phyloP scores from a whole-genome alignment of 35 echinoderm and acorn worm genomes.

The Apostichopus californicus region DNA sequence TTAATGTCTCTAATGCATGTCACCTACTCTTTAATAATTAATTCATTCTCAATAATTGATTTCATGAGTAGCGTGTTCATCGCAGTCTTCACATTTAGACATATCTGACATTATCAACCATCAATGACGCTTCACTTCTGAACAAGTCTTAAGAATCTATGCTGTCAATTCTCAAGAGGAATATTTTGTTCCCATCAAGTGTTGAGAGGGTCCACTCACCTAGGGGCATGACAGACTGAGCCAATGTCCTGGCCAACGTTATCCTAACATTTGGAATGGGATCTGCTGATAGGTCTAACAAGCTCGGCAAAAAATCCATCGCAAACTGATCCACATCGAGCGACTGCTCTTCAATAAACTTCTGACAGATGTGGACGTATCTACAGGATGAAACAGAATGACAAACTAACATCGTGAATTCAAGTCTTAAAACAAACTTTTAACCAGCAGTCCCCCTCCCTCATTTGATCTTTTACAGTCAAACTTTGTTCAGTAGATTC shows the following conservation, averaged over 20 bases:
- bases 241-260: constrained; percentile 69
- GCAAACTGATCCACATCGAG: constrained; percentile 68
- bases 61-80: too few species aligned
- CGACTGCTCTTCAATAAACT: constrained; percentile 71
- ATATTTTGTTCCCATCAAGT: too few species aligned
- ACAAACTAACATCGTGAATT: neutral
- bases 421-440: neutral
- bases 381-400: constrained; percentile 31
- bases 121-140: too few species aligned
- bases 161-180: too few species aligned
- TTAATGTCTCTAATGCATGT: too few species aligned
- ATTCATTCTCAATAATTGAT: too few species aligned
- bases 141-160: too few species aligned
- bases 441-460: neutral
- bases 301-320: constrained; percentile 65
- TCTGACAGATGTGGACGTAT: constrained; percentile 92
- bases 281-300: constrained; percentile 73
- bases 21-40: too few species aligned
- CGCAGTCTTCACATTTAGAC: too few species aligned
- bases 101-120: too few species aligned
- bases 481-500: too few species aligned
- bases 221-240: constrained; percentile 74
- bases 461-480: neutral
- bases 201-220: constrained; percentile 57
- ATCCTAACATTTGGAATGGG: constrained; percentile 92